phyloP scores from a whole-genome alignment of 2,797 vertebrate genomes.

The Aldrovandia affinis region DNA sequence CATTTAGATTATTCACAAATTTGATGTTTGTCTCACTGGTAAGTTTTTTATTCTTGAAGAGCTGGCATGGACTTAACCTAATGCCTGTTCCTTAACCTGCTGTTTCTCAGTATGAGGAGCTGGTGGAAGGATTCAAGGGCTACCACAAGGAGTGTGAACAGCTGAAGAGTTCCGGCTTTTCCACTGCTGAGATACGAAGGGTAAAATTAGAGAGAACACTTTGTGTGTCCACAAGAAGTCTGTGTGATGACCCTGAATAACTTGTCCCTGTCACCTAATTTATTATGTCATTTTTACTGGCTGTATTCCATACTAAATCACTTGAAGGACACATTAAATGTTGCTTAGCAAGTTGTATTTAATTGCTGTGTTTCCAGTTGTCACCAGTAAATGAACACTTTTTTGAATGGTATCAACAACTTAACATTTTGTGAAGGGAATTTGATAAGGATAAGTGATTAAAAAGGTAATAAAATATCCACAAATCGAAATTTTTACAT shows the following conservation, averaged over 20 bases:
- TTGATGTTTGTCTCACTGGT: neutral
- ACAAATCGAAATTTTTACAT: neutral
- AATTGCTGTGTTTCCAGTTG: neutral
- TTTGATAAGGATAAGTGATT: neutral
- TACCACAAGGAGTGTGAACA: slow-evolving; percentile 95
- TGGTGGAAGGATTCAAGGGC: slow-evolving; percentile 93
- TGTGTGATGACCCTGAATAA: neutral
- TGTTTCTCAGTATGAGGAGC: slow-evolving; percentile 88
- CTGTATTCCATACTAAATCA: slow-evolving; percentile 7
- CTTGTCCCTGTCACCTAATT: neutral
- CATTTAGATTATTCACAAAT: neutral
- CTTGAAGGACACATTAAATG: neutral
- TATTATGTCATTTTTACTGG: slow-evolving; percentile 2
- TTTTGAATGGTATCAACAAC: neutral
- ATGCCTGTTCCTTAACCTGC: slow-evolving; percentile 31
- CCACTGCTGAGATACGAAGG: slow-evolving; percentile 92
- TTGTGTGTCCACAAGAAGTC: neutral
- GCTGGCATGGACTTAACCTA: neutral
- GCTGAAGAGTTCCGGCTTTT: slow-evolving; percentile 91
- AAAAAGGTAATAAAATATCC: neutral
- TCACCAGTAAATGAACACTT: neutral
- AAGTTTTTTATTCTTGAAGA: neutral
- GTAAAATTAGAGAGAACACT: slow-evolving; percentile 67
- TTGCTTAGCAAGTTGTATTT: neutral
- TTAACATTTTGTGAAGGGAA: neutral